Evolutionary conservation across 1,140 invertebrate species (phyloP), one percentile per base, ranked within the genome.

Genomic region (Spodoptera litura): DNA sequence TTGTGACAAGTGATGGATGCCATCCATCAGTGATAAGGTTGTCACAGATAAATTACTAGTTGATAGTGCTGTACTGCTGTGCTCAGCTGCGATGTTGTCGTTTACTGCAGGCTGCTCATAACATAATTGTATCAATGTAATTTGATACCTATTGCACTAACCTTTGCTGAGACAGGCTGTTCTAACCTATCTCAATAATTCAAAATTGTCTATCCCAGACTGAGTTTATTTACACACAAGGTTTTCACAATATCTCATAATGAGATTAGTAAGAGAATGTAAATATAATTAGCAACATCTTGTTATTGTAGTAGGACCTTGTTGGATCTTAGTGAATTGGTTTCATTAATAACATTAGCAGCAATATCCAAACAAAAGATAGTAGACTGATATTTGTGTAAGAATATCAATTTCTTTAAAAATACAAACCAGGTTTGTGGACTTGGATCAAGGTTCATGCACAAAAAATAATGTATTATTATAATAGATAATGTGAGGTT

Each of bases 1-100:
- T 61, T 62, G 62, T 77, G 79, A 80, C 66, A 80, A 64, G 56
- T 72, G 78, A 79, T 74, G 38, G 71, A 55, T 66, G 53, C 49
- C 61, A 44, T 68, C 49, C 53, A 64, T 68, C 62, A 77, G 51
- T 77, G 74, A 77, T 77, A 77, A 77, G 31, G 35, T 77, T 68
- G 64, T 61, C 64, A 71, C 62, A 68, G 55, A 71, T 52, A 35
- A 78, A 59, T 70, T 35, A 59, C 38, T 59, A 13, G 10, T 44
- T 58, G 13, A 72, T 53, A 76, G 15, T 52, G 10, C 15, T 25
- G 56, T 15, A 15, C 2, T 35, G 59, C 12, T 59, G 15, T 38
- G 12, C 10, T 4, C 51, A 62, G 59, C 73, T 75, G 73, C 15
- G 58, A 51, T 53, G 13, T 61, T 62, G 38, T 75, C 49, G 13